Evolutionary conservation across 2,113 vertebrate species (phyloP).

Genomic region (Misgurnus mizolepis): DNA sequence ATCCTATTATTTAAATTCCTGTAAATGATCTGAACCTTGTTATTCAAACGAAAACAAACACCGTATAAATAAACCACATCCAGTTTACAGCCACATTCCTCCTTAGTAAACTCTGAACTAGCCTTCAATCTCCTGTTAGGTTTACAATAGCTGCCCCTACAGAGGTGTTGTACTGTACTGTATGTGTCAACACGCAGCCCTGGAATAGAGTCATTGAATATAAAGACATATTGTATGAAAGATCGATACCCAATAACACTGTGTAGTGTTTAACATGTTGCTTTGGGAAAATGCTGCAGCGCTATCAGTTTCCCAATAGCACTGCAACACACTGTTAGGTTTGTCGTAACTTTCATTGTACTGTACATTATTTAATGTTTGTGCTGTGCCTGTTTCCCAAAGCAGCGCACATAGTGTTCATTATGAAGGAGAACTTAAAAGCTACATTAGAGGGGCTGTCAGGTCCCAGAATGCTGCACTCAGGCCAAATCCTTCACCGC

Average conservation of each 20-base stretch:
- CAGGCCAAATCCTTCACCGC: slow-evolving; percentile 20
- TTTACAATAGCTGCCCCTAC: neutral
- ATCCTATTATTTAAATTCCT: slow-evolving; percentile 42
- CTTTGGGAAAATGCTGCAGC: slow-evolving; percentile 15
- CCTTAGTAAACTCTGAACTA: neutral
- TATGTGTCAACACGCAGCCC: neutral
- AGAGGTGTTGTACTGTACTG: neutral
- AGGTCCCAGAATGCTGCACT: neutral
- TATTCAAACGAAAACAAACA: slow-evolving; percentile 57
- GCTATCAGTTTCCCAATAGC: slow-evolving; percentile 6
- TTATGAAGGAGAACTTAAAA: slow-evolving; percentile 37
- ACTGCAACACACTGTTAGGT: slow-evolving; percentile 15
- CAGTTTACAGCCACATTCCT: neutral
- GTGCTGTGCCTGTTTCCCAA: neutral
- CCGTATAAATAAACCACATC: slow-evolving; percentile 51
- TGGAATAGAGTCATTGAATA: neutral
- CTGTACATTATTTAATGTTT: slow-evolving; percentile 28
- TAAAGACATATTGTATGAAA: neutral
- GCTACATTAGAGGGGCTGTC: slow-evolving; percentile 27
- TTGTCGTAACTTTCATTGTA: slow-evolving; percentile 6
- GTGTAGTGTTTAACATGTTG: neutral
- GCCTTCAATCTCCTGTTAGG: neutral
- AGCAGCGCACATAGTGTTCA: slow-evolving; percentile 26
- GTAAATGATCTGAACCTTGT: slow-evolving; percentile 49
- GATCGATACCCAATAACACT: slow-evolving; percentile 21